Evolutionary conservation across 2,797 vertebrate genomes (phyloP), one percentile per base, ranked within the genome.

Genomic region (Coregonus suidteri): DNA sequence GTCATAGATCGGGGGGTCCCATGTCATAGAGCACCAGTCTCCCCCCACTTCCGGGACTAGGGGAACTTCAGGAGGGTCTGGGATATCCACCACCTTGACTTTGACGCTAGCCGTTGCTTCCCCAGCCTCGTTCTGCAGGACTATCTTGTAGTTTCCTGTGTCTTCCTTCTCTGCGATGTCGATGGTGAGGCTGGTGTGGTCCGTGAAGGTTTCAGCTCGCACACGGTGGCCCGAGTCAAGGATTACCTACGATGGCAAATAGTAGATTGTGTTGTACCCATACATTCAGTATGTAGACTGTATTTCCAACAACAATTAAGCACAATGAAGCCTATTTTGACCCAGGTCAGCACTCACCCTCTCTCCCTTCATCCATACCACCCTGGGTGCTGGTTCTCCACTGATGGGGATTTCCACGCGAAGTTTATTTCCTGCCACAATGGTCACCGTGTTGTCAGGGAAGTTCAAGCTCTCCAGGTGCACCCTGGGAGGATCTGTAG

Each of bases 41-140:
- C 98, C 98, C 20, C 98, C 98, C 2, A 99, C 95, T 0, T 91
- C 93, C 25, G 95, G 93, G 66, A 99, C 97, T 35, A 93, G 91
- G 0, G 98, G 98, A 82, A 97, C 94, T 4, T 95, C 93, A 73
- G 98, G 97, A 82, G 97, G 91, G 81, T 99, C 98, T 54, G 98
- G 98, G 81, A 99, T 96, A 84, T 99, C 98, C 99, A 99, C 98
- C 75, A 99, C 97, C 92, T 99, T 99, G 88, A 99, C 92, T 87
- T 96, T 98, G 88, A 99, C 90, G 18, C 92, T 89, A 75, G 96
- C 98, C 0, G 96, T 92, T 67, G 95, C 98, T 84, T 99, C 96
- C 66, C 98, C 98, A 47, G 98, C 98, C 86, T 99, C 98, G 34
- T 99, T 99, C 91, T 99, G 98, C 73, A 99, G 91, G 6, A 95